Percentiles rank a stretch among this genome's conserved stretches.
These are phyloP conservation scores for Metalampra italica DNA, from an alignment of 2,888 invertebrate genomes.

Conservation along the genomic window DNA sequence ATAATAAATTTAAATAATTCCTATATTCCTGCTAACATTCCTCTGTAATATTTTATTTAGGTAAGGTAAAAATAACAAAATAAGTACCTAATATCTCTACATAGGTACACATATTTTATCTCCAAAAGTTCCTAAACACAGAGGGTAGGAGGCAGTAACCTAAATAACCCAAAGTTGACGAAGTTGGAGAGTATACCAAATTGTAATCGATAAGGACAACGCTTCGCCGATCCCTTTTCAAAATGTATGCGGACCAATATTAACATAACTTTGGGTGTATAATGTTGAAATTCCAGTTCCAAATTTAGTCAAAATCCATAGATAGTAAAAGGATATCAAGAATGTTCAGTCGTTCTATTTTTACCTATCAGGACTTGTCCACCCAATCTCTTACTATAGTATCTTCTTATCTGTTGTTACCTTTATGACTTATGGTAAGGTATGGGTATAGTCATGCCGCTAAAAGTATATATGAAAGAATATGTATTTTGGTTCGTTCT, in stretches of 20 bases:
- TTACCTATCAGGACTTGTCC: background rate
- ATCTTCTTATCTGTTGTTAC: no score
- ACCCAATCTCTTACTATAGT: no score
- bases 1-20: no score
- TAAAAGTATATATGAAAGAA: background rate
- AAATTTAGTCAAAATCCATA: no score
- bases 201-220: slow-evolving; percentile 37
- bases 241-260: background rate
- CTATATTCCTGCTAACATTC: no score
- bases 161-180: slow-evolving; percentile 25
- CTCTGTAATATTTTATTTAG: no score
- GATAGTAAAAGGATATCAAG: no score
- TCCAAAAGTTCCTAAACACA: slow-evolving; percentile 14
- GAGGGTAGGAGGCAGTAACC: slow-evolving; percentile 30
- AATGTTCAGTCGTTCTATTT: no score
- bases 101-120: slow-evolving; percentile 8
- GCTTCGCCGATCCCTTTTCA: slow-evolving; percentile 8
- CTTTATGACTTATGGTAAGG: no score
- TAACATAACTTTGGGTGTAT: no score
- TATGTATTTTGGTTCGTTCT: slow-evolving; percentile 10
- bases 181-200: slow-evolving; percentile 39
- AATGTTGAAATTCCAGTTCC: no score
- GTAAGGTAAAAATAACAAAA: background rate
- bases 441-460: no score
- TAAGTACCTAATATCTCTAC: background rate